Evolutionary conservation across 2,797 vertebrate genomes (phyloP).

Genomic region (Lophius americanus): DNA sequence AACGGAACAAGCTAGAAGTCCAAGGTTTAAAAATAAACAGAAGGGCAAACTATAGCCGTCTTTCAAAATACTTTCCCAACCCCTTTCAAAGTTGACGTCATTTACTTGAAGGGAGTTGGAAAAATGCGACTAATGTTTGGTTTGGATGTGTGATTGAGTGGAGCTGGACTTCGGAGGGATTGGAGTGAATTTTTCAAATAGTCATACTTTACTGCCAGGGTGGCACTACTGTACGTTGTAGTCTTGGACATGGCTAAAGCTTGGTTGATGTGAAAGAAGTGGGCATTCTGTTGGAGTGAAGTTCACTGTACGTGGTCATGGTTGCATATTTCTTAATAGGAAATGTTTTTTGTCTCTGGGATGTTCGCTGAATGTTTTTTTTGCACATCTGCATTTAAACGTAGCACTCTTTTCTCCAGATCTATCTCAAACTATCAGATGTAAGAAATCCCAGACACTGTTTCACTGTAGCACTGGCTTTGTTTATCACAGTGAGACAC

Average conservation of each 20-base stretch:
- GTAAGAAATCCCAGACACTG: constrained; percentile 9
- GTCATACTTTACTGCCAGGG: constrained; percentile 40
- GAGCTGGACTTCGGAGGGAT: constrained; percentile 22
- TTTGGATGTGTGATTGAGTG: constrained; percentile 52
- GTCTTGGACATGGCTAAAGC: constrained; percentile 1
- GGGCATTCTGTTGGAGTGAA: constrained; percentile 2
- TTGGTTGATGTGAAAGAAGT: constrained; percentile 9
- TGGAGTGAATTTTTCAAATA: constrained; percentile 44
- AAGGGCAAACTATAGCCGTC: constrained; percentile 71
- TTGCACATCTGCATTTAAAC: constrained; percentile 12
- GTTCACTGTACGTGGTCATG: not conserved
- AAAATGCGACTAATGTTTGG: constrained; percentile 75
- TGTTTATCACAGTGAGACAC: constrained; percentile 20
- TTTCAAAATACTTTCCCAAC: constrained; percentile 73
- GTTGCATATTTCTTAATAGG: not conserved
- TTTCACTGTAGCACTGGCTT: constrained; percentile 15
- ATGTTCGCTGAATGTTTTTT: not conserved
- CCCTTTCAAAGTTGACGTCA: constrained; percentile 68
- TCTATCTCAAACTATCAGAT: constrained; percentile 11
- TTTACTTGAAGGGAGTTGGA: constrained; percentile 63
- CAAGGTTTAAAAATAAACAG: constrained; percentile 84
- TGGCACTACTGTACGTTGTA: constrained; percentile 30
- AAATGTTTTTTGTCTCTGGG: too few relatives aligned
- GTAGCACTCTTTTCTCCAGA: not conserved
- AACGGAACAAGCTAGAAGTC: constrained; percentile 60